Evolutionary conservation across 2,113 vertebrate species (phyloP), one percentile per base, ranked within the genome.

Genomic region (Tachysurus fulvidraco): DNA sequence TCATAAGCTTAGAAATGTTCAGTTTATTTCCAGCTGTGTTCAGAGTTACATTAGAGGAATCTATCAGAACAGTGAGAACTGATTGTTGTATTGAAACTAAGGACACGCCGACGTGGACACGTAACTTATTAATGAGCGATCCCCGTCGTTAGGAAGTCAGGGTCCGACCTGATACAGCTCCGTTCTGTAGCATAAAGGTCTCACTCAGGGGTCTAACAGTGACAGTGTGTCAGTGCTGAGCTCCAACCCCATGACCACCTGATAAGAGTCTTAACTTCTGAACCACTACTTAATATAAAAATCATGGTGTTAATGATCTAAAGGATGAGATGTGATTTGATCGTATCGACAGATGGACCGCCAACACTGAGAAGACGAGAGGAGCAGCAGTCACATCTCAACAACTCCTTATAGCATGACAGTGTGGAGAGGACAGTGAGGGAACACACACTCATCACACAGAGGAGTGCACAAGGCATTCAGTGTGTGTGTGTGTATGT

Each of bases 301-400:
- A 13, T 13, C 0, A 65, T 5, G 14, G 2, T 69, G 65, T 69
- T 69, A 30, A 16, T 5, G 14, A 69, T 17, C 36, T 36, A 8
- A 69, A 16, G 23, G 62, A 65, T 10, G 60, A n/a, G 60, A 64
- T 78, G 6, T 64, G 41, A 79, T 65, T 3, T 85, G 83, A 25
- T 71, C 59, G 46, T 44, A 81, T 88, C 73, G 65, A 85, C 80
- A 96, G 95, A 90, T 78, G 94, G 91, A 73, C 90, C 92, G 64
- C 92, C 92, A 0, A 74, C 8, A 12, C 85, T 88, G 55, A 46
- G 67, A 64, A 84, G 71, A 85, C 87, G 67, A 73, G 88, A 82
- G 80, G 83, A 89, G 83, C 71, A 14, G 54, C 71, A 19, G 46
- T 88, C 85, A 0, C 92, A 77, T 23, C 89, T 87, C 0, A 77